A percentile compares a stretch with the other conserved stretches of the same genome.
These are phyloP conservation scores for Cephalopachus bancanus DNA, from an alignment of 2,797 vertebrate genomes.

Conservation along the genomic window DNA sequence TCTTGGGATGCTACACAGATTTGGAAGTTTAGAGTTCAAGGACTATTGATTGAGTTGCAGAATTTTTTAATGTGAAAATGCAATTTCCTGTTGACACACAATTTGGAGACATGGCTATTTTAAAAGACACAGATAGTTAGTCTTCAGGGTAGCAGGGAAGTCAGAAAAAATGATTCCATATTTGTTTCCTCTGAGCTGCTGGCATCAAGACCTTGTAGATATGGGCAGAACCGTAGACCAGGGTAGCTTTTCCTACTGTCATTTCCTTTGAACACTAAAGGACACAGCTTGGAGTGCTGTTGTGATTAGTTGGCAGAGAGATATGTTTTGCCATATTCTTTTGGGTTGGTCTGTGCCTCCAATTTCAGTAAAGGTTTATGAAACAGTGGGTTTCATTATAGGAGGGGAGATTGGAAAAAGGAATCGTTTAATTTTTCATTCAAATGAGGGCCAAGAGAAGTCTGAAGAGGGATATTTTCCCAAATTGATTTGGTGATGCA, in stretches of 20 bases:
- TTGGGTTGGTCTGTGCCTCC: not conserved
- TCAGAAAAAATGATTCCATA: not conserved
- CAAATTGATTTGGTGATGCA: not conserved
- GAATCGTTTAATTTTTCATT: slow-evolving; percentile 23
- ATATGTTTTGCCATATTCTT: not conserved
- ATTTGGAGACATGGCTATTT: not conserved
- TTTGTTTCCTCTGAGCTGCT: not conserved
- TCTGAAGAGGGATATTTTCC: not conserved
- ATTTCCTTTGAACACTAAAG: not conserved
- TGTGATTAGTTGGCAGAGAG: not conserved
- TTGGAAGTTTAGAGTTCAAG: not conserved
- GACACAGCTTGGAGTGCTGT: not conserved
- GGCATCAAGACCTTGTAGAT: not conserved
- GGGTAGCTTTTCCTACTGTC: not conserved
- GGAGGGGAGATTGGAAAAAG: not conserved
- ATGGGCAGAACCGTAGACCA: not conserved
- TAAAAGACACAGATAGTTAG: not conserved
- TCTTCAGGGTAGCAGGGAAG: not conserved
- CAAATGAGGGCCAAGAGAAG: not conserved
- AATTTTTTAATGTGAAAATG: not conserved
- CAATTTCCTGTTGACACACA: not conserved
- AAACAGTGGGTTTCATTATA: not conserved
- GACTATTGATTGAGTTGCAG: not conserved
- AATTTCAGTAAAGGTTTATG: not conserved
- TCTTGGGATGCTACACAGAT: not conserved